phyloP scores from a whole-genome alignment of 2,113 vertebrate genomes.

The Sus scrofa region DNA sequence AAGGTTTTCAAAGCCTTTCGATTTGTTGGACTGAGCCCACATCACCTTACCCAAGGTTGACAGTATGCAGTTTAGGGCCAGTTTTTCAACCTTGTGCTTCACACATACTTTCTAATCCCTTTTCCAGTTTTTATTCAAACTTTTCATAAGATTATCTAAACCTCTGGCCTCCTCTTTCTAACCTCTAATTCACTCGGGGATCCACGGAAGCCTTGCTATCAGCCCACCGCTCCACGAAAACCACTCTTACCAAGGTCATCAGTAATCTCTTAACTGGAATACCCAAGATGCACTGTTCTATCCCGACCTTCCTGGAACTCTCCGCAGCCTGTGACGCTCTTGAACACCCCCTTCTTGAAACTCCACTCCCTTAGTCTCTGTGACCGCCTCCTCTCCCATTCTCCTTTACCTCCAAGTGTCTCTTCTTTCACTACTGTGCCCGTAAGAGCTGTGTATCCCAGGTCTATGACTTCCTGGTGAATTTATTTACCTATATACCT shows the following conservation, averaged over 20 bases:
- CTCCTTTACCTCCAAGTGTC: not conserved
- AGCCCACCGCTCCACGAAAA: not conserved
- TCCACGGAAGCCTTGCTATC: not conserved
- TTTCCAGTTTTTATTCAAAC: constrained; percentile 28
- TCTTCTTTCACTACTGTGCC: constrained; percentile 9
- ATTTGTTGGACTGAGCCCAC: not conserved
- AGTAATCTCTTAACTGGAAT: not conserved
- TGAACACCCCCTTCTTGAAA: not conserved
- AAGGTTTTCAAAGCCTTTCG: not conserved
- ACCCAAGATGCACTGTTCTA: not conserved
- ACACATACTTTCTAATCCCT: not conserved
- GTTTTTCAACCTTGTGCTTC: not conserved
- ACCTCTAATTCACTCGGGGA: not conserved
- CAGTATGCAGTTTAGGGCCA: not conserved
- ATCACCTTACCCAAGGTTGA: not conserved
- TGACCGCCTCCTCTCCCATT: not conserved
- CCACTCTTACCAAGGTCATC: not conserved
- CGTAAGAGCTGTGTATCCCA: not conserved
- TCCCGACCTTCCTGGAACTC: not conserved
- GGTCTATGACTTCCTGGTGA: not conserved
- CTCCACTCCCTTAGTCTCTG: not conserved
- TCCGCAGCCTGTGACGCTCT: not conserved
- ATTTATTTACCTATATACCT: not conserved
- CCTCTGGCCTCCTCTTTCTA: not conserved
- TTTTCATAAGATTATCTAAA: not conserved